phyloP scores from a whole-genome alignment of 2,113 vertebrate genomes.

The Synchiropus splendidus region DNA sequence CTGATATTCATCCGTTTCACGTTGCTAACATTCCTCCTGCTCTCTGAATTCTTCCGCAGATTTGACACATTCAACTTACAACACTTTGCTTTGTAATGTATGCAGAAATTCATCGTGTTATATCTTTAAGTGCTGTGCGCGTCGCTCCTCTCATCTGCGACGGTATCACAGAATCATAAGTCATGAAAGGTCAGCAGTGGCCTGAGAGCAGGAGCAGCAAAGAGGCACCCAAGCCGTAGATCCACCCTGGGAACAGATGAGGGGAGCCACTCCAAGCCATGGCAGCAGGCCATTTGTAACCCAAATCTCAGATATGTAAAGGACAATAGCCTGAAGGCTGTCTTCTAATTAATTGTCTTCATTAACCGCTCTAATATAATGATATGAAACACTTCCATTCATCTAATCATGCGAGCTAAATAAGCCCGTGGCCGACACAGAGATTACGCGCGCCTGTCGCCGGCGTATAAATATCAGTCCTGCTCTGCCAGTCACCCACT shows the following conservation, averaged over 20 bases:
- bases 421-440: slow-evolving; percentile 51
- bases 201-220: slow-evolving; percentile 63
- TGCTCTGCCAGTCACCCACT: slow-evolving; percentile 46
- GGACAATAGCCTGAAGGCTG: slow-evolving; percentile 67
- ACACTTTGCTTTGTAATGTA: slow-evolving; percentile 14
- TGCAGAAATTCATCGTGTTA: slow-evolving; percentile 39
- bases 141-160: slow-evolving; percentile 59
- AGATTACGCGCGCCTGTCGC: slow-evolving; percentile 59
- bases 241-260: slow-evolving; percentile 57
- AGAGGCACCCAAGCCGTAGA: slow-evolving; percentile 55
- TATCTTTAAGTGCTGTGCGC: slow-evolving; percentile 54
- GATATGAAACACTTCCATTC: slow-evolving; percentile 70
- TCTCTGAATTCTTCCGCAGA: background rate
- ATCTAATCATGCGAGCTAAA: slow-evolving; percentile 68
- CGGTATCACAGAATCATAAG: slow-evolving; percentile 64
- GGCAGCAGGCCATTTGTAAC: slow-evolving; percentile 64
- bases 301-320: slow-evolving; percentile 65
- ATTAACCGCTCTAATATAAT: slow-evolving; percentile 71
- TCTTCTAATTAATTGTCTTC: slow-evolving; percentile 71
- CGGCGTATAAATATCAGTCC: slow-evolving; percentile 47
- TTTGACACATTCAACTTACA: slow-evolving; percentile 13
- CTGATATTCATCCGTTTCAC: slow-evolving; percentile 29
- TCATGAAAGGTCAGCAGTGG: slow-evolving; percentile 75
- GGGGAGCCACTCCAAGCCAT: slow-evolving; percentile 65
- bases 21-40: slow-evolving; percentile 18